Evolutionary conservation across 64 coral and sea anemone species (phyloP), one percentile per base, ranked within the genome.

Genomic region (Trachythela sp.): DNA sequence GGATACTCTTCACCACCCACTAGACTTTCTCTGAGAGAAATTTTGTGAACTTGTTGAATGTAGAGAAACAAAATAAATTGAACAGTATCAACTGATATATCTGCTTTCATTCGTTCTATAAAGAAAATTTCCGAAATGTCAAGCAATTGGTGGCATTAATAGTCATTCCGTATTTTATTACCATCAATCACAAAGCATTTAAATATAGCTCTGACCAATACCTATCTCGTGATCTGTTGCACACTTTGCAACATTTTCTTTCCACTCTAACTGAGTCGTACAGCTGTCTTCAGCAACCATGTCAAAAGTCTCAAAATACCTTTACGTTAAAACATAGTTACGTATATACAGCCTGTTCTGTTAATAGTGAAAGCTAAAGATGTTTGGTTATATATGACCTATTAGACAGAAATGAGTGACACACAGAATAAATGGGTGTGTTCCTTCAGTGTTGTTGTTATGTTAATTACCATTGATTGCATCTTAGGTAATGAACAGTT

Each of bases 221-320:
- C 95, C 92, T 94, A 64, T 51, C 40, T 92, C 90, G 38, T 38
- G 85, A 13, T 88, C 13, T 26, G 60, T 97, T 90, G 88, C 90
- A 77, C 93, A 98, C 8, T 93, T 77, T 70, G 60, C 59, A 84
- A 91, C 77, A 20, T 35, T 83, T 83, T 94, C 90, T 43, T 84
- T 93, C 95, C 95, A 98, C 15, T 22, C 83, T 20, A 38, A 84
- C 34, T 92, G 85, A 29, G 92, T 91, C 48, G 92, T 98, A 72
- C 92, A 94, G 88, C 95, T 98, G 51, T 89, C 90, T 20, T 90
- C 91, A 86, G 85, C 84, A 14, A 98, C 48, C 95, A 98, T 98
- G 77, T 98, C 95, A 98, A 98, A 98, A 32, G 93, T 98, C 36
- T 94, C 95, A 89, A 98, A 98, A 88, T 98, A 98, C 89, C 95